Evolutionary conservation across 1,140 invertebrate genomes (phyloP).

Genomic region (Bombus confusus): DNA sequence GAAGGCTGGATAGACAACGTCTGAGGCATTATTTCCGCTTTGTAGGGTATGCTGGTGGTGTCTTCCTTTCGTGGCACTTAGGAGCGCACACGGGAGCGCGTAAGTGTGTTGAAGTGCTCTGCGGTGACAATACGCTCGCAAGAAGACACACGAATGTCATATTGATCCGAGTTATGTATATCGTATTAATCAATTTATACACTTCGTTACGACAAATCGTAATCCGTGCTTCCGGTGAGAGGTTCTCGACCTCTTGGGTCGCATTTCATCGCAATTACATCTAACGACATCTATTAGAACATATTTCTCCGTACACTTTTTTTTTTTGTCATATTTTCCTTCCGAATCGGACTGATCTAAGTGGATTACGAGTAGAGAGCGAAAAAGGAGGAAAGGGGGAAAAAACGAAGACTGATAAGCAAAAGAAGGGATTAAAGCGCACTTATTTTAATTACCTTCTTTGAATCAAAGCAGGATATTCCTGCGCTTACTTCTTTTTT

Average conservation of each 20-base stretch:
- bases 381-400: not conserved
- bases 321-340: not conserved
- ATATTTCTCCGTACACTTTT: not conserved
- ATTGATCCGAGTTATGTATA: constrained; percentile 11
- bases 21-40: constrained; percentile 68
- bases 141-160: constrained; percentile 1
- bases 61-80: constrained; percentile 50
- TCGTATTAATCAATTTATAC: constrained; percentile 52
- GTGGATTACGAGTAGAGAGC: not conserved
- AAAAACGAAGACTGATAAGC: not conserved
- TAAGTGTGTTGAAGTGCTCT: not conserved
- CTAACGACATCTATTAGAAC: not conserved
- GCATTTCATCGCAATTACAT: constrained; percentile 6
- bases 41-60: constrained; percentile 47
- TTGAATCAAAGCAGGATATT: constrained; percentile 1
- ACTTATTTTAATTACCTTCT: constrained; percentile 23
- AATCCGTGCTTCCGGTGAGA: not conserved
- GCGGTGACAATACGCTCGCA: not conserved
- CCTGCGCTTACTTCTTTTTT: not conserved
- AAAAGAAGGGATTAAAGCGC: not conserved
- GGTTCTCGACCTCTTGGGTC: too few species aligned
- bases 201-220: constrained; percentile 35
- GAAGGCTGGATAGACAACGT: constrained; percentile 53
- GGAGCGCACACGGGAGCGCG: constrained; percentile 6
- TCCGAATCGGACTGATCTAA: not conserved